These are phyloP conservation scores for Chiridota heheva DNA, from an alignment of 35 echinoderm and acorn worm species.

Conservation along the genomic window DNA sequence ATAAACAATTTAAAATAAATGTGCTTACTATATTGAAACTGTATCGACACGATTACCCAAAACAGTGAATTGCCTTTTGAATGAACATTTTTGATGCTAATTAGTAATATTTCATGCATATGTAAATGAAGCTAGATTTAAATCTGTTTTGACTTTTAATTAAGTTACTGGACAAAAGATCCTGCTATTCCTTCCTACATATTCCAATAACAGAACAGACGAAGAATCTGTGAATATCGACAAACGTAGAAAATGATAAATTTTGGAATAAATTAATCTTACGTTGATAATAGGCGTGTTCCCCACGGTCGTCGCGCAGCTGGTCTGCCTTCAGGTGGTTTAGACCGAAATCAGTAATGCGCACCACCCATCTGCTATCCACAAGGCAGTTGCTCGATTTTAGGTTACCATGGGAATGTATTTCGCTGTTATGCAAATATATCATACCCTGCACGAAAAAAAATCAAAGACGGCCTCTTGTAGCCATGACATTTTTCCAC, in stretches of 20 bases:
- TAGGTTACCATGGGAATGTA: slow-evolving; percentile 84
- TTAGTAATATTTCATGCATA: too few relatives aligned
- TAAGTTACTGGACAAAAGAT: too few relatives aligned
- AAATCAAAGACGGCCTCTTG: background rate
- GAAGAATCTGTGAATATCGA: too few relatives aligned
- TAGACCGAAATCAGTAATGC: slow-evolving; percentile 82
- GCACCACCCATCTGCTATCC: slow-evolving; percentile 91
- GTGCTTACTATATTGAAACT: background rate
- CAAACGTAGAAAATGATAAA: too few relatives aligned
- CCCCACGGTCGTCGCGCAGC: slow-evolving; percentile 16
- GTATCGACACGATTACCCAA: background rate
- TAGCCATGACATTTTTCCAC: background rate
- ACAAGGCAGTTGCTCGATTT: slow-evolving; percentile 91
- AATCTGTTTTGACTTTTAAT: too few relatives aligned
- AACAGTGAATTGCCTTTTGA: background rate
- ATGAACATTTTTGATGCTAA: too few relatives aligned
- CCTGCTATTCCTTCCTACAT: too few relatives aligned
- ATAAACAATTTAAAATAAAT: background rate
- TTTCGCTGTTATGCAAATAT: slow-evolving; percentile 77
- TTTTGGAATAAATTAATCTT: too few relatives aligned
- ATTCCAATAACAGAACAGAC: too few relatives aligned
- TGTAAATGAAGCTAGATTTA: too few relatives aligned
- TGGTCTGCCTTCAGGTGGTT: slow-evolving; percentile 52
- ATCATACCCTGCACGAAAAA: slow-evolving; percentile 68
- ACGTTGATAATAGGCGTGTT: slow-evolving; percentile 31